Evolutionary conservation across 2,113 vertebrate genomes (phyloP), one percentile per base, ranked within the genome.

Genomic region (Echinops telfairi): DNA sequence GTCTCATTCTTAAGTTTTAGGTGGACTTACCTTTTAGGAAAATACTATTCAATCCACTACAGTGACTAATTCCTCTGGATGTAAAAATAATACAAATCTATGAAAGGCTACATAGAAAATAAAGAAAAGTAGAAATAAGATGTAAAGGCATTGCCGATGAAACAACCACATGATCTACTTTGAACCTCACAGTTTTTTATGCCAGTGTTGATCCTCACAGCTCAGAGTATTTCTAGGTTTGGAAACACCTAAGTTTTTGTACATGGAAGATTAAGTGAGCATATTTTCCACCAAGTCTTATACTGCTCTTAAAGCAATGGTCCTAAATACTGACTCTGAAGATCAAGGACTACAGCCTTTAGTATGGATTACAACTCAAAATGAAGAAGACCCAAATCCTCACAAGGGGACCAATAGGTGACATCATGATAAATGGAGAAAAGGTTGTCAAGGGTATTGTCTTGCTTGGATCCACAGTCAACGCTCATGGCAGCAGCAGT

Each of bases 91-190:
- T 38, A 70, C 9, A 78, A 73, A 88, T 25, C 1, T 23, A 88
- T 57, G 58, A 88, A 79, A 79, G 53, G 57, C 9, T 83, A 64
- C 33, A 40, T 33, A 16, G 29, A 75, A 27, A 82, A 20, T 70
- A 88, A 92, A n/a, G n/a, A n/a, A n/a, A n/a, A 84, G 53, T 53
- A 94, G 40, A 62, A 17, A 40, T 17, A 33, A 62, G 64, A 57
- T 20, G 64, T 87, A 86, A 90, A 82, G 27, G 10, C 6, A 68
- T 76, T 31, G 66, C 2, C 23, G 82, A 58, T 60, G 47, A 53
- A 53, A 53, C 47, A 53, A 53, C 47, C 47, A 53, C 10, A 33
- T 38, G 60, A 23, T 77, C 36, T 60, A 40, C 25, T 77, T 43
- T 14, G 14, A 76, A 43, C 20, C 36, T 40, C 11, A 77, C 25